Evolutionary conservation across 2,888 invertebrate species (phyloP), one percentile per base, ranked within the genome.

Genomic region (Seladonia tumulorum): DNA sequence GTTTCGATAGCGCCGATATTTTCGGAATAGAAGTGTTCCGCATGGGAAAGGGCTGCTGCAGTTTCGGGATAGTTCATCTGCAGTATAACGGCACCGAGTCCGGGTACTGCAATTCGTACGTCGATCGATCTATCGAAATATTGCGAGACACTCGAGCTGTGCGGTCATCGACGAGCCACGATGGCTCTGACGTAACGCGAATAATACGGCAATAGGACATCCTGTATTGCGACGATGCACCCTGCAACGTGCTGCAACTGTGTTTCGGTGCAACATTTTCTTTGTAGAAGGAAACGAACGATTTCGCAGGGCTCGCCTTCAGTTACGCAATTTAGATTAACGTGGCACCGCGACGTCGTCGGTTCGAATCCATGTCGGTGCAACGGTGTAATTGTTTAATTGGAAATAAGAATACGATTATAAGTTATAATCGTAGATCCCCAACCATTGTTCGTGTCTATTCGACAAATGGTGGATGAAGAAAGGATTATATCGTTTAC

Each of bases 161-260:
- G 22, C 39, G 35, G 68, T 68, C 35, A 39, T 68, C 68, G 68
- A 35, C 57, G 57, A n/a, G n/a, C 57, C n/a, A 3, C 57, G 57
- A 57, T n/a, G 4, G 68, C 68, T 35, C 35, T 68, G 68, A 68
- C 39, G 68, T 35, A 68, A 68, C 68, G 39, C 39, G 39, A 68
- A 68, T 35, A 39, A 39, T 22, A 66, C 66, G 18, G 66, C 66
- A 66, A 35, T 66, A 49, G 49, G 22, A 12, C 57, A 39, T 68
- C 68, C 68, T 68, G 68, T 35, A 68, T 68, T 68, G 68, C 39
- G 39, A 22, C 35, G 68, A 18, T 68, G 39, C 29, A 29, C 63
- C 29, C 63, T 25, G 63, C 63, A 57, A 12, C 4, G 57, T 57
- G 57, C 12, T 57, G 57, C 53, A 53, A 53, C 22, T 53, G 10